Evolutionary conservation across 2,888 invertebrate genomes (phyloP), one percentile per base, ranked within the genome.

Genomic region (Cylindroiulus punctatus): DNA sequence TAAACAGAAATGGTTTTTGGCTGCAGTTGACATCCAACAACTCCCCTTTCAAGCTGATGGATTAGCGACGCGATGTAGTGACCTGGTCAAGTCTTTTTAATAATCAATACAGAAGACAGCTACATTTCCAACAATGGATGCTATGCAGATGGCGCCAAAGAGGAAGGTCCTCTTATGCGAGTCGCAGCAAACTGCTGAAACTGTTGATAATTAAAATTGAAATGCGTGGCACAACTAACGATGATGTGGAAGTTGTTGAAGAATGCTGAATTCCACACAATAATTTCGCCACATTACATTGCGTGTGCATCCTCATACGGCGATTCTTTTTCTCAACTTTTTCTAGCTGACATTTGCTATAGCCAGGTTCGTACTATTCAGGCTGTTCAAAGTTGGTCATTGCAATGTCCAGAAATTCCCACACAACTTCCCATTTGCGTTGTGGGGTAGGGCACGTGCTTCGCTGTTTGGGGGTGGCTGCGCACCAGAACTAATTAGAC

Each of bases 11-110:
- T 40, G 22, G 83, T 12, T 83, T 44, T 83, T 76, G 26, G 76
- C 76, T 76, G 76, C 76, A 1, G 26, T 76, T 76, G 76, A 76
- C 76, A 76, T 76, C 30, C 30, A 30, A 76, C 76, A 76, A 76
- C 26, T 76, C 30, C 76, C 76, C 14, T 76, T 76, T 76, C 76
- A 76, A 76, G 76, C 76, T 76, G 76, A 76, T 76, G 76, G 76
- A 76, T 76, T 76, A 76, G 76, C 30, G 76, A 14, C 76, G 8
- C 12, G 7, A 44, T 44, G 44, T 8, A 3, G 7, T 44, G 44
- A 44, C 44, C 44, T 44, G 14, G 44, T 19, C 22, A 22, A 7
- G 7, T 52, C 52, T 52, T 52, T 52, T n/a, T 52, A n/a, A 52
- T 19, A 52, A 52, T 4, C n/a, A n/a, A n/a, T n/a, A n/a, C n/a